A percentile compares a stretch with the other conserved stretches of the same genome.
phyloP scores from a whole-genome alignment of 1,140 invertebrate species.

The Philaenus spumarius region DNA sequence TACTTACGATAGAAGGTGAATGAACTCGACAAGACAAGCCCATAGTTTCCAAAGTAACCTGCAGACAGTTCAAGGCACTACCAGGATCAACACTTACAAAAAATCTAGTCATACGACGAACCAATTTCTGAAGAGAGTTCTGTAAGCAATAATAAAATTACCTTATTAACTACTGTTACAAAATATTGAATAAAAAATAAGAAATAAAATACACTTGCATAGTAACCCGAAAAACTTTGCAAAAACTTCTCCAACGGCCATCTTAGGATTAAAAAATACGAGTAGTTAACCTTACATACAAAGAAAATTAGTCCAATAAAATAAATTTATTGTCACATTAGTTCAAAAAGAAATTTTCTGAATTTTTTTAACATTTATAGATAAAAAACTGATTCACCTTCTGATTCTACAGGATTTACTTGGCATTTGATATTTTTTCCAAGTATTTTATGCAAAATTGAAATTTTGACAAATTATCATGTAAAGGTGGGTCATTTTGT shows the following conservation, averaged over 20 bases:
- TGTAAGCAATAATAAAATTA: constrained; percentile 34
- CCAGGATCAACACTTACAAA: constrained; percentile 64
- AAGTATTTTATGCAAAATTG: too few relatives aligned
- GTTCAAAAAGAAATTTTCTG: too few relatives aligned
- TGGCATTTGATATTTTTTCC: too few relatives aligned
- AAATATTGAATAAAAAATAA: background rate
- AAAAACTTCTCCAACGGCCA: constrained; percentile 8
- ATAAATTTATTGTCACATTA: too few relatives aligned
- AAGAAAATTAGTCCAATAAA: too few relatives aligned
- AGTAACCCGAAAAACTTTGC: background rate
- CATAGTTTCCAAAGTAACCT: constrained; percentile 52
- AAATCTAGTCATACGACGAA: constrained; percentile 88
- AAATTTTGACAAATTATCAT: too few relatives aligned
- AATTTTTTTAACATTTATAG: too few relatives aligned
- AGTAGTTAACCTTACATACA: too few relatives aligned
- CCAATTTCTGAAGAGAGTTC: constrained; percentile 70
- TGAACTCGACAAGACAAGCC: constrained; percentile 52
- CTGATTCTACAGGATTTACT: too few relatives aligned
- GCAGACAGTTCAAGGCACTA: constrained; percentile 53
- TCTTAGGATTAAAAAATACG: too few relatives aligned
- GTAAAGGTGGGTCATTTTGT: too few relatives aligned
- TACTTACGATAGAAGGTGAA: constrained; percentile 49
- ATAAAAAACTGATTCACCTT: too few relatives aligned
- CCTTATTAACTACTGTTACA: background rate
- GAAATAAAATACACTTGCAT: background rate